Evolutionary conservation across 2,888 invertebrate genomes (phyloP).

Genomic region (Drosophila differens): DNA sequence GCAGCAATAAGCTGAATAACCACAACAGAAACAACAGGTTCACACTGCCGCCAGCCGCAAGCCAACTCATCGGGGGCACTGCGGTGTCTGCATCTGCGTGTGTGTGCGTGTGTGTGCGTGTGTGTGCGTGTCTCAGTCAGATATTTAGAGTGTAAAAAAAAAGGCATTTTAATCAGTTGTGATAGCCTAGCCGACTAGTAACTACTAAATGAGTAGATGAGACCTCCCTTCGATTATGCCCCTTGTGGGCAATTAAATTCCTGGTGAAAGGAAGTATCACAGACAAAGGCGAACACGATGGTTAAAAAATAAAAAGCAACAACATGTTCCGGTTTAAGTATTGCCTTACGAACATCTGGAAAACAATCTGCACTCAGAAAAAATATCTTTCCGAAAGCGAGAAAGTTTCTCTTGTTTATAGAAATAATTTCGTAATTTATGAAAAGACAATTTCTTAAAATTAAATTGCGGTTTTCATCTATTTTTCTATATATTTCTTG

Average conservation of each 20-base stretch:
- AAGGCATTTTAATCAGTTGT: not conserved
- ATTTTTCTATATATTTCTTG: not conserved
- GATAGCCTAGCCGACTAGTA: not conserved
- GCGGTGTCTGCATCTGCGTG: not conserved
- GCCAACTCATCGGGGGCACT: not conserved
- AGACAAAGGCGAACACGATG: not conserved
- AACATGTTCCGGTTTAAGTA: not conserved
- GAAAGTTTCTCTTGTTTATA: rapidly evolving
- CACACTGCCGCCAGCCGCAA: not conserved
- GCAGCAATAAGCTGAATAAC: not conserved
- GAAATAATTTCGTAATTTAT: not conserved
- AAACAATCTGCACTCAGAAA: not conserved
- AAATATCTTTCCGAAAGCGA: not conserved
- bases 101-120: not conserved
- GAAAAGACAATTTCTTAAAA: not conserved
- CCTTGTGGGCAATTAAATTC: not conserved
- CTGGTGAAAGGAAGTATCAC: not conserved
- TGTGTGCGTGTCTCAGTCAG: not conserved
- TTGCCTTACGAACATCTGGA: not conserved
- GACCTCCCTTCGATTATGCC: not conserved
- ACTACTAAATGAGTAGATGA: not conserved
- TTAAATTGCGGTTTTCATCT: rapidly evolving
- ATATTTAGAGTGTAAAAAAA: not conserved
- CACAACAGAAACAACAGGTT: slow-evolving; percentile 1
- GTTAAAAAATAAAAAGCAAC: not conserved